Evolutionary conservation across 2,797 vertebrate species (phyloP), one percentile per base, ranked within the genome.

Genomic region (Lutjanus campechanus): DNA sequence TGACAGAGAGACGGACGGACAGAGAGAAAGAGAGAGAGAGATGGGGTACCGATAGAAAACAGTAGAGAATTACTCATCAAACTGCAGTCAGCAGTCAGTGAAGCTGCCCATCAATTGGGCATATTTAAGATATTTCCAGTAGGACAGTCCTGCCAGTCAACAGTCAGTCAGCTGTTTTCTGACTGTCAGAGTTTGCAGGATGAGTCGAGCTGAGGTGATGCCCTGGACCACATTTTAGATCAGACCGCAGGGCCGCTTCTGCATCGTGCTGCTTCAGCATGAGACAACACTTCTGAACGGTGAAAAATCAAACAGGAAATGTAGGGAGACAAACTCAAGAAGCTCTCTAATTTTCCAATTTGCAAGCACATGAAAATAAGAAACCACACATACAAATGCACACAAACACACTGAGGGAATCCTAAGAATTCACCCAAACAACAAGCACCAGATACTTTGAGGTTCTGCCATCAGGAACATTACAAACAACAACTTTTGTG

Each of bases 121-220:
- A n/a, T 5, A n/a, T 81, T 67, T 78, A 29, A 44, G 75, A 71
- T 70, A 66, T 58, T 79, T 84, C 63, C 17, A 79, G 74, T 55
- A 69, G 71, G 36, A 61, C 53, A 6, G 20, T 29, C 5, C 75
- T 15, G 71, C 61, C 58, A 0, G 56, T 76, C 70, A 43, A 73
- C 10, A 69, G 68, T 65, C 67, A 56, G 55, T 69, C 72, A 19
- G 68, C 79, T 5, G 51, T 11, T 79, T 76, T 73, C 9, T 50
- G 25, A 11, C 10, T 0, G 49, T 3, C 25, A 70, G 64, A 56
- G 51, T 62, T 49, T 19, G 56, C 70, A 59, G 7, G 60, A 74
- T 73, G 47, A 7, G 68, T 49, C 3, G 6, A 40, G 75, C 62
- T 67, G 47, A 70, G 41, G 44, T 0, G 43, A 50, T 1, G 12